phyloP scores from a whole-genome alignment of 2,113 vertebrate genomes.

The Rallus limicola region DNA sequence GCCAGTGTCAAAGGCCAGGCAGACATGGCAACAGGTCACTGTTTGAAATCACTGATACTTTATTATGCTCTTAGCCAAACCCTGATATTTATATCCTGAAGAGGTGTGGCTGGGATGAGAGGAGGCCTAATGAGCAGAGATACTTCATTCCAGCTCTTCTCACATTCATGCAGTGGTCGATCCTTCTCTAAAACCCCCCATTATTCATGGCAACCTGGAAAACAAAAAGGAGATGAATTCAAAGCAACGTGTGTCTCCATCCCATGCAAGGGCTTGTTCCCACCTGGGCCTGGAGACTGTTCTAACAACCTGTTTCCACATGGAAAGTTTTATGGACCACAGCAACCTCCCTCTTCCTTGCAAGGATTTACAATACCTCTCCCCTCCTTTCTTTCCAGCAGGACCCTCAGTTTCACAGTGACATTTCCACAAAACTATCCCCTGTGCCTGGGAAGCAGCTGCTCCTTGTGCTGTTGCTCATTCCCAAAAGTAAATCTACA shows the following conservation, averaged over 20 bases:
- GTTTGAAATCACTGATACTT: neutral
- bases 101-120: neutral
- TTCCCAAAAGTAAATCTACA: neutral
- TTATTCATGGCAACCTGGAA: neutral
- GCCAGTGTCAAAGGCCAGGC: no score
- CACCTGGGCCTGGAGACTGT: neutral
- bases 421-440: neutral
- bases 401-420: neutral
- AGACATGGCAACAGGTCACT: neutral
- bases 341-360: neutral
- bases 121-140: neutral
- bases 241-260: neutral
- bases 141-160: neutral
- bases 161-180: accelerated
- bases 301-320: neutral
- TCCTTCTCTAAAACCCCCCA: neutral
- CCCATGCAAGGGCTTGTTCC: neutral
- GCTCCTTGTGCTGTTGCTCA: neutral
- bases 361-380: neutral
- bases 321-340: neutral
- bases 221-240: neutral
- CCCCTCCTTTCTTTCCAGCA: neutral
- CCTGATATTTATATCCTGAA: neutral
- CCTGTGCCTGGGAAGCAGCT: neutral
- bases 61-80: neutral